phyloP scores from a whole-genome alignment of 1,140 invertebrate genomes.

The Lordiphosa clarofinis region DNA sequence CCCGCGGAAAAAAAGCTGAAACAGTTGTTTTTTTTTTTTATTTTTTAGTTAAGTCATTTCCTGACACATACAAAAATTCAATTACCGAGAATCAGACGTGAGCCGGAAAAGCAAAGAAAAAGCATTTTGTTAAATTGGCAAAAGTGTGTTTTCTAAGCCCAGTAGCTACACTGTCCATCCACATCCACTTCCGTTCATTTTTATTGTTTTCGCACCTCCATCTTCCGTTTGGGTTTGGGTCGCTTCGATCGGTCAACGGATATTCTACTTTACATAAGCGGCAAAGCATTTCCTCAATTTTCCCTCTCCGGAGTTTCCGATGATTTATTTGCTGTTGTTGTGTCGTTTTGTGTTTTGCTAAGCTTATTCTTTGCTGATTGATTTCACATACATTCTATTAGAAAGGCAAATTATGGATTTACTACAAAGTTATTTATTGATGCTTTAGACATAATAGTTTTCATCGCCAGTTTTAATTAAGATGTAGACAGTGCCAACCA shows the following conservation, averaged over 20 bases:
- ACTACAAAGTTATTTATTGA: too few relatives aligned
- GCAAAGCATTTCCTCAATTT: conserved; percentile 70
- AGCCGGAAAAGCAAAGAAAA: conserved; percentile 47
- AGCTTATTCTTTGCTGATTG: conserved; percentile 26
- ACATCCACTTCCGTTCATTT: conserved; percentile 56
- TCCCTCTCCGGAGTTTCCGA: conserved; percentile 47
- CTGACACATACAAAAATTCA: conserved; percentile 48
- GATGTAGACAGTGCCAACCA: too few relatives aligned
- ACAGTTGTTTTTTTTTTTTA: conserved; percentile 3
- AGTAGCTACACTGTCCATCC: conserved; percentile 15
- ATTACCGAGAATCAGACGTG: conserved; percentile 20
- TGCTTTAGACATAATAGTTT: too few relatives aligned
- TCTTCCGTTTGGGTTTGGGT: conserved; percentile 24
- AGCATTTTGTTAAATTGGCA: conserved; percentile 61
- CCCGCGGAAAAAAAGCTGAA: too few relatives aligned
- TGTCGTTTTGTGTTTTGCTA: conserved; percentile 28
- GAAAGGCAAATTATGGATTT: conserved; percentile 3
- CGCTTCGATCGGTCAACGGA: conserved; percentile 51
- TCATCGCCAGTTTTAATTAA: too few relatives aligned
- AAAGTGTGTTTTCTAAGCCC: conserved; percentile 34
- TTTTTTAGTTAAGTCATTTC: conserved; percentile 68
- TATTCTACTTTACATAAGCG: conserved; percentile 76
- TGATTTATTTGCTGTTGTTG: conserved; percentile 47
- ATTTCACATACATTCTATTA: conserved; percentile 7
- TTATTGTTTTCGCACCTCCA: conserved; percentile 74